These are phyloP conservation scores for rat (Rattus norvegicus) DNA, from an alignment of 2,113 vertebrate species.

Conservation along the genomic window GRCr8 NC_086022.1:33739501-33740000, in stretches of 20 bases:
- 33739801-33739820: not conserved
- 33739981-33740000: constrained; percentile 1
- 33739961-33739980: constrained; percentile 50
- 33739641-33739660: not conserved
- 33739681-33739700: not conserved
- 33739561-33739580: not conserved
- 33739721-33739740: constrained; percentile 1
- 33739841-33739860: not conserved
- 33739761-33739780: constrained; percentile 11
- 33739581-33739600: constrained; percentile 19
- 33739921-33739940: not conserved
- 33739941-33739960: not conserved
- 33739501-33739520: not conserved
- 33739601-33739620: not conserved
- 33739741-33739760: constrained; percentile 20
- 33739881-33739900: not conserved
- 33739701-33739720: constrained; percentile 20
- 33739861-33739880: not conserved
- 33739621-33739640: not conserved
- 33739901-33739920: not conserved
- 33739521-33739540: constrained; percentile 28
- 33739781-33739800: not conserved
- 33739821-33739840: constrained; percentile 36
- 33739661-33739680: not conserved
- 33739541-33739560: not conserved